These are phyloP conservation scores for Pollenia angustigena DNA, from an alignment of 2,888 invertebrate species.

Conservation along the genomic window DNA sequence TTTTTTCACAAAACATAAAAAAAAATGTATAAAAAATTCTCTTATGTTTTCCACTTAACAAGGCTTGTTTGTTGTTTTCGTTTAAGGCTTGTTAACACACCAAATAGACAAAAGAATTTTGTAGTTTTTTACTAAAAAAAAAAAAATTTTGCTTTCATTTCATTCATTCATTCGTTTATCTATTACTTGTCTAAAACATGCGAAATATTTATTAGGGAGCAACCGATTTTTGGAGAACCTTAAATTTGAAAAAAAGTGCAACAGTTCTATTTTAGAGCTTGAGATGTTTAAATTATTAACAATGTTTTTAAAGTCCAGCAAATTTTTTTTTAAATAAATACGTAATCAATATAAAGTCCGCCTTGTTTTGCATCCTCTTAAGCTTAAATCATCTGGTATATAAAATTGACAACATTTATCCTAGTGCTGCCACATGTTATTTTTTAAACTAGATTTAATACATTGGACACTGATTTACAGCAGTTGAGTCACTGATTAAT, in stretches of 20 bases:
- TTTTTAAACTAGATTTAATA: too few relatives aligned
- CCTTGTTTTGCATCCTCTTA: too few relatives aligned
- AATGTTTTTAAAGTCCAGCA: too few relatives aligned
- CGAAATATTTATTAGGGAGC: constrained; percentile 39
- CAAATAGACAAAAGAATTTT: constrained; percentile 56
- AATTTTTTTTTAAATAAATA: too few relatives aligned
- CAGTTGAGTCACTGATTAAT: too few relatives aligned
- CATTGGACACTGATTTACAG: too few relatives aligned
- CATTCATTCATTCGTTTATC: constrained; percentile 42
- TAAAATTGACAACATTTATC: too few relatives aligned
- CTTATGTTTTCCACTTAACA: constrained; percentile 47
- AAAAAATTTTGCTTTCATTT: constrained; percentile 9
- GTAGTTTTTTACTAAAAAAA: not conserved
- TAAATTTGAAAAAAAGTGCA: not conserved
- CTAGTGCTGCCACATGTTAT: too few relatives aligned
- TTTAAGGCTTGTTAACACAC: constrained; percentile 65
- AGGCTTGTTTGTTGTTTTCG: constrained; percentile 37
- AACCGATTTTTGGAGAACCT: not conserved
- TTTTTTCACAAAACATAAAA: constrained; percentile 6
- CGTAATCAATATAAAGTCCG: too few relatives aligned
- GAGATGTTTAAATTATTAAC: too few relatives aligned
- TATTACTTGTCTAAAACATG: constrained; percentile 60
- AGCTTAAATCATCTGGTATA: too few relatives aligned
- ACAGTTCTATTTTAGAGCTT: too few relatives aligned
- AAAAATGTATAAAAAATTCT: constrained; percentile 14